phyloP scores from a whole-genome alignment of 2,113 vertebrate genomes.

The Agelaius tricolor region DNA sequence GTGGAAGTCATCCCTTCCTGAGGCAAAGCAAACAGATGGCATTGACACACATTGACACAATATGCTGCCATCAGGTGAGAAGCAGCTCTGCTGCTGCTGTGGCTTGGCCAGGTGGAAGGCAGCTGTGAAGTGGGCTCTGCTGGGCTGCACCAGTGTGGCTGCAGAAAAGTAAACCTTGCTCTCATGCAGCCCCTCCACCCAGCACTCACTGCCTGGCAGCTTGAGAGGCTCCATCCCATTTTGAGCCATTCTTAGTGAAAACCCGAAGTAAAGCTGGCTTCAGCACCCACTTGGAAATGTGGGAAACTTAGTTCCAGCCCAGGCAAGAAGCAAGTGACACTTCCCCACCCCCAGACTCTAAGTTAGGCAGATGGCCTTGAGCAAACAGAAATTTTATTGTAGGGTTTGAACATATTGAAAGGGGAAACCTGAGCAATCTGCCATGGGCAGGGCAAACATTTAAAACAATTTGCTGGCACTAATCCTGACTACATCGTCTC shows the following conservation, averaged over 20 bases:
- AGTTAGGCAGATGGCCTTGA: slow-evolving; percentile 14
- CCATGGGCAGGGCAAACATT: neutral
- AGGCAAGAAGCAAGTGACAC: neutral
- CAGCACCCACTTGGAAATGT: neutral
- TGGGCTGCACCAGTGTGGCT: accelerated
- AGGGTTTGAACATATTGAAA: neutral
- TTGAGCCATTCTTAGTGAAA: neutral
- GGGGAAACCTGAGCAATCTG: slow-evolving; percentile 30
- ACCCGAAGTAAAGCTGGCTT: neutral
- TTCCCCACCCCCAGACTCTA: neutral
- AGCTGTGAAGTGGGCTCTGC: neutral
- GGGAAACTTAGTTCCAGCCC: neutral
- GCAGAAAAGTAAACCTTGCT: neutral
- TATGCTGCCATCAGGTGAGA: neutral
- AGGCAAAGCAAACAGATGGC: neutral
- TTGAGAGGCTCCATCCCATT: neutral
- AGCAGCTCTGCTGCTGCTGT: neutral
- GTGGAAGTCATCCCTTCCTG: neutral
- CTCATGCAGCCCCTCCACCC: neutral
- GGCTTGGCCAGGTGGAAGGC: neutral
- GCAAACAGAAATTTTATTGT: neutral
- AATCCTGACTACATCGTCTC: neutral
- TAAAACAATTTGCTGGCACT: neutral
- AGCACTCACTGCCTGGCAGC: accelerated
- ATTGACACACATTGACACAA: accelerated